phyloP scores from a whole-genome alignment of 2,888 invertebrate species.

The Flexamia atlantica region DNA sequence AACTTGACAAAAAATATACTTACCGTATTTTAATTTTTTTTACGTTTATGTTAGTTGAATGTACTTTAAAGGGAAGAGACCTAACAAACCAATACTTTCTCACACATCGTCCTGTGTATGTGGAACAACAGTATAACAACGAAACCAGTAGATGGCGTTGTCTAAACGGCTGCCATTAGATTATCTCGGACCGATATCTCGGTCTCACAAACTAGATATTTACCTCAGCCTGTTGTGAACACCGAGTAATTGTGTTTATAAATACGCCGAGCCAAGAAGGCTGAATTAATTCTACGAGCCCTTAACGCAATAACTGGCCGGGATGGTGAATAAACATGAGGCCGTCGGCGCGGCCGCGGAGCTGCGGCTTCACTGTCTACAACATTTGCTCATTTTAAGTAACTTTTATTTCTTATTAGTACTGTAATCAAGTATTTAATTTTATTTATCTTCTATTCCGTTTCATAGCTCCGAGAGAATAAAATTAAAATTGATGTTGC shows the following conservation, averaged over 20 bases:
- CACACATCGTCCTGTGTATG: background rate
- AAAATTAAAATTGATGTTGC: too few species aligned
- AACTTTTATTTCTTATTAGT: too few species aligned
- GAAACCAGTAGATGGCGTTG: background rate
- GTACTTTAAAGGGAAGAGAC: too few species aligned
- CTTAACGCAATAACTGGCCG: constrained; percentile 38
- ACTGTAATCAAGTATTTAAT: too few species aligned
- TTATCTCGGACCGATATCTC: constrained; percentile 25
- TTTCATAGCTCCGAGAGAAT: too few species aligned
- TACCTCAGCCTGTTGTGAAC: constrained; percentile 38
- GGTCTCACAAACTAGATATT: constrained; percentile 20
- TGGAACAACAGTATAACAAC: background rate
- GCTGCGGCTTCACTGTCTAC: too few species aligned
- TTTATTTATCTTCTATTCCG: too few species aligned
- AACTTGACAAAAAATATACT: too few species aligned
- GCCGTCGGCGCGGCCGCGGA: constrained; percentile 3
- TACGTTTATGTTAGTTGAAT: too few species aligned
- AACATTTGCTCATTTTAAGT: too few species aligned
- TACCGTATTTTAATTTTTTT: too few species aligned
- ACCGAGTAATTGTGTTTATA: constrained; percentile 51
- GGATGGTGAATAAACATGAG: constrained; percentile 46
- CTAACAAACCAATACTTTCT: background rate
- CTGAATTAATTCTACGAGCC: constrained; percentile 44
- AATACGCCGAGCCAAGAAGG: constrained; percentile 25
- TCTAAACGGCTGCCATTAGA: constrained; percentile 27